Evolutionary conservation across 2,113 vertebrate genomes (phyloP), one percentile per base, ranked within the genome.

Genomic region (Pedionomus torquatus): DNA sequence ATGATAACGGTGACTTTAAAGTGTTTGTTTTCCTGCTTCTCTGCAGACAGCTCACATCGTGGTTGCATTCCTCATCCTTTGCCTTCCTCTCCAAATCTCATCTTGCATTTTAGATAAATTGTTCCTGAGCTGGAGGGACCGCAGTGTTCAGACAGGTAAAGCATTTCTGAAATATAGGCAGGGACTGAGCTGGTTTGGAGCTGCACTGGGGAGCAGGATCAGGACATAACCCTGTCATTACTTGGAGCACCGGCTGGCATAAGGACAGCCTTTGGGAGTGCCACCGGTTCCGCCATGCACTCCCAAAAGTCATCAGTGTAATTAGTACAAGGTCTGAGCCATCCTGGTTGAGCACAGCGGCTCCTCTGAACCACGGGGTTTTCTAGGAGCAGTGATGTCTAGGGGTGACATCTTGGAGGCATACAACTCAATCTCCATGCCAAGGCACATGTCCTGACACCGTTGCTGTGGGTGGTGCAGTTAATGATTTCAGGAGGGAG

Each of bases 1-100:
- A 90, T 44, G 69, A 85, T 35, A 44, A 16, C 58, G 95, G 81
- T 94, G 95, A 91, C 54, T 96, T 89, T 17, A 35, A 83, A 54
- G 54, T 15, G 61, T 24, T 25, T 25, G 30, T 26, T 71, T 60
- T 21, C 11, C 35, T 28, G 15, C 28, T 12, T 55, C 39, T 89
- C 66, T 63, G 70, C 55, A 51, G 37, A 39, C 54, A 75, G 13
- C 51, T 87, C 82, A 46, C 74, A 37, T 83, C 11, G 0, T 66
- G 43, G 26, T 15, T 71, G 30, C 13, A 0, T 75, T 60, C 30
- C 48, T 23, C n/a, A 64, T 57, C 57, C 60, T 30, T 35, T 28
- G 41, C 15, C 31, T 46, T 72, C 41, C 7, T 57, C 31, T 43
- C 51, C 84, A 35, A 16, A 71, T 30, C 46, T 5, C 69, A 12